phyloP scores from a whole-genome alignment of 2,113 vertebrate species.

The Phalacrocorax carbo region DNA sequence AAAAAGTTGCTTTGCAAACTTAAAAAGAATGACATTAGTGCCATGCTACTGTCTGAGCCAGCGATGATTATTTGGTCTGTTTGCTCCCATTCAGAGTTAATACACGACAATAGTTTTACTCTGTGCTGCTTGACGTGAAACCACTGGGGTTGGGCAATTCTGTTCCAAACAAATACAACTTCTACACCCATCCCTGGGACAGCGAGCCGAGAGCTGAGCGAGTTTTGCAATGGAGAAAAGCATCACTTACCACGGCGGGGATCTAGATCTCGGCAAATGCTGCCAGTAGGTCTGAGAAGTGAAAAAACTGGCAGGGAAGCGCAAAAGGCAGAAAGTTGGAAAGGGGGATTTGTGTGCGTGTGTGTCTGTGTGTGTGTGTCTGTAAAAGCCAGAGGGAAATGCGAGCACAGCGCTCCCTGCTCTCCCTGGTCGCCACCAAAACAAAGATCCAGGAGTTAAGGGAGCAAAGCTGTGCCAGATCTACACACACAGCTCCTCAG shows the following conservation, averaged over 20 bases:
- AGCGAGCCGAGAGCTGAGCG: conserved; percentile 31
- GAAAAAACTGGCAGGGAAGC: conserved; percentile 58
- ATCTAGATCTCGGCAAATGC: conserved; percentile 70
- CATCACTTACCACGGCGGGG: conserved; percentile 75
- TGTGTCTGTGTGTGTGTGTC: neutral
- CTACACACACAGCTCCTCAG: conserved; percentile 26
- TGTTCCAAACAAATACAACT: conserved; percentile 56
- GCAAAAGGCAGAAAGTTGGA: conserved; percentile 58
- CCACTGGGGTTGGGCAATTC: conserved; percentile 58
- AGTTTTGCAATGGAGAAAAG: conserved; percentile 62
- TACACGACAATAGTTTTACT: conserved; percentile 53
- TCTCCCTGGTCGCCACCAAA: conserved; percentile 62
- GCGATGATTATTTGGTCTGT: conserved; percentile 39
- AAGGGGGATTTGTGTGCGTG: conserved; percentile 6
- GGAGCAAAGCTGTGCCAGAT: conserved; percentile 63
- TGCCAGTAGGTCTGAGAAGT: conserved; percentile 69
- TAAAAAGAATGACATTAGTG: conserved; percentile 1
- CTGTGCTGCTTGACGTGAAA: conserved; percentile 58
- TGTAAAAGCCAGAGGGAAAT: conserved; percentile 56
- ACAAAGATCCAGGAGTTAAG: conserved; percentile 69
- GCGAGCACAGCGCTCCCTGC: conserved; percentile 61
- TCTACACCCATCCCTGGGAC: conserved; percentile 51
- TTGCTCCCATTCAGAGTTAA: conserved; percentile 51
- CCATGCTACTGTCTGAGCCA: conserved; percentile 20
- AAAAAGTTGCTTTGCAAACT: conserved; percentile 29